Evolutionary conservation across 2,113 vertebrate species (phyloP).

Genomic region (Ciconia stormi): DNA sequence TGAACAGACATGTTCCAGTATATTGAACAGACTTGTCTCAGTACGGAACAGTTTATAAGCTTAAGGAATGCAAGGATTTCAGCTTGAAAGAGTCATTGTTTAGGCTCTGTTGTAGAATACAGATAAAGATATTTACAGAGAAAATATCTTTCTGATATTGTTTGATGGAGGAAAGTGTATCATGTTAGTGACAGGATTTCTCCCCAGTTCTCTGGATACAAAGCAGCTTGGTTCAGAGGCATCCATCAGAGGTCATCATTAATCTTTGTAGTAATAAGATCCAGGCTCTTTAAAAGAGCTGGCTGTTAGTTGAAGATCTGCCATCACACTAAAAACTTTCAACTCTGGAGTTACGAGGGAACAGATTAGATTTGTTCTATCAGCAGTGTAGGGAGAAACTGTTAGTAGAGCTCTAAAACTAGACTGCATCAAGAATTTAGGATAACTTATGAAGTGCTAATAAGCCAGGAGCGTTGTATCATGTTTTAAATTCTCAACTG

Average conservation of each 20-base stretch:
- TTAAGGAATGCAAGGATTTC: constrained; percentile 46
- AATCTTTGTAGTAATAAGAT: constrained; percentile 59
- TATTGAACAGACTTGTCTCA: background rate
- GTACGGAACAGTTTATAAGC: background rate
- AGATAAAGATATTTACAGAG: constrained; percentile 68
- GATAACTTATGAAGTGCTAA: constrained; percentile 28
- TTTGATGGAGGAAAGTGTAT: constrained; percentile 42
- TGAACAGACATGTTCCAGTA: background rate
- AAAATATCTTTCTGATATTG: constrained; percentile 63
- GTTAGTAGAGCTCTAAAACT: background rate
- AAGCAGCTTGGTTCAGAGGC: constrained; percentile 38
- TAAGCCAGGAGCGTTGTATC: background rate
- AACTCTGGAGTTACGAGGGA: background rate
- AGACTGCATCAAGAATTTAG: background rate
- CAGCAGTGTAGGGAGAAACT: background rate
- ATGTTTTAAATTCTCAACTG: background rate
- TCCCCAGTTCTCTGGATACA: constrained; percentile 7
- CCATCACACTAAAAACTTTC: constrained; percentile 35
- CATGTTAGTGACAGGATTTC: constrained; percentile 37
- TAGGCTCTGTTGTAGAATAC: constrained; percentile 21
- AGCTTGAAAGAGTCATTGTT: constrained; percentile 48
- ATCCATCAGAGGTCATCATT: constrained; percentile 48
- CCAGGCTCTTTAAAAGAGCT: constrained; percentile 45
- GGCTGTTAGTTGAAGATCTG: constrained; percentile 43
- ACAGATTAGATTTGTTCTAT: constrained; percentile 46